Evolutionary conservation across 2,113 vertebrate species (phyloP), one percentile per base, ranked within the genome.

Genomic region (Podiceps cristatus): DNA sequence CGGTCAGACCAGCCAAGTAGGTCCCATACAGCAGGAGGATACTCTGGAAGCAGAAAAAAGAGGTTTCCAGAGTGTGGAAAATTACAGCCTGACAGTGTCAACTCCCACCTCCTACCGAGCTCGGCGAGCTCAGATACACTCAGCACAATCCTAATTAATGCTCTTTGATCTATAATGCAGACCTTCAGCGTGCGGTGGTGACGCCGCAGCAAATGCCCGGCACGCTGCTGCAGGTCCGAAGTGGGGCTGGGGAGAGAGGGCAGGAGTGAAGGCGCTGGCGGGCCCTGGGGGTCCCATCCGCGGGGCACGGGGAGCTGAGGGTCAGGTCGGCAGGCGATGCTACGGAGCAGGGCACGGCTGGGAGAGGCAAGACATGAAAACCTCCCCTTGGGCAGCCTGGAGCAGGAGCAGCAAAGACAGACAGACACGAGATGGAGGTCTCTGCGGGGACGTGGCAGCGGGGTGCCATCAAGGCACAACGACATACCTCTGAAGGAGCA

Each of bases 1-100:
- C 98, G 0, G 99, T 99, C 96, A 99, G 98, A 76, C 99, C 99
- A 0, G 99, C 99, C 97, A 99, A 97, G 95, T 99, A 99, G 10
- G 98, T 99, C 55, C 99, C 99, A 1, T 98, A 99, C 2, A 99
- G 98, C 88, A 99, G 98, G n/a, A 99, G 98, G 92, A 98, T 97
- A 9, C 98, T 99, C 99, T 99, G 95, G 73, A 90, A 96, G 60
- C 9, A 95, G 85, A 96, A 92, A 63, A 94, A 64, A 96, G 66
- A 94, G 53, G 18, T 73, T 94, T 91, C 66, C 50, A 92, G 76
- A 83, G 58, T 45, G 35, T 93, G 88, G 86, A 96, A 96, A 95
- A 87, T 92, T 92, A 95, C 93, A 80, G 73, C 75, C 42, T 64
- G 63, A 69, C 11, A 37, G 74, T 79, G 85, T 90, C 90, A 95